Conservation (phyloP, 2,888 invertebrate species). For the Alloplasta piceator region DNA sequence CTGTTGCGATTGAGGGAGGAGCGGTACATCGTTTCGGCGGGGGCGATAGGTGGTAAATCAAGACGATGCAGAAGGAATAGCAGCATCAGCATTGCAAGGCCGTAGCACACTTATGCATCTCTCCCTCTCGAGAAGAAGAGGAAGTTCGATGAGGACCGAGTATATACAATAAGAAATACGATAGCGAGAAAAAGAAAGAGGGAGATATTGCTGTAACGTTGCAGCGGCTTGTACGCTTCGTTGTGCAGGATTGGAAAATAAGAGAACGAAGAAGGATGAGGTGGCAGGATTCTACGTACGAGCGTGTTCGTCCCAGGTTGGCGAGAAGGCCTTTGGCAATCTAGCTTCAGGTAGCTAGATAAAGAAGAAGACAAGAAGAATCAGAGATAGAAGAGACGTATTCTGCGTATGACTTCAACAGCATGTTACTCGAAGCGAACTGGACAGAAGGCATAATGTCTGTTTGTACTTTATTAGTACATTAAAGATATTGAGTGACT, state of each 20-base stretch:
- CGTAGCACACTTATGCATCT: slow-evolving; percentile 73
- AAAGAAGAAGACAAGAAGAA: background rate
- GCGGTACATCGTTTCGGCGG: slow-evolving; percentile 68
- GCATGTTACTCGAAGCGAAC: background rate
- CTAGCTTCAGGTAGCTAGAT: slow-evolving; percentile 22
- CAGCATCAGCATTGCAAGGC: slow-evolving; percentile 80
- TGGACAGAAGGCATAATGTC: background rate
- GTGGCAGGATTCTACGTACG: slow-evolving; percentile 37
- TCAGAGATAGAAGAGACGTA: background rate
- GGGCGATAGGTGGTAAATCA: slow-evolving; percentile 23
- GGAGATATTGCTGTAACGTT: slow-evolving; percentile 1
- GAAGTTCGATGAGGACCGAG: slow-evolving; percentile 67
- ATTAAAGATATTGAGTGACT: background rate
- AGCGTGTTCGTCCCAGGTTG: slow-evolving; percentile 30
- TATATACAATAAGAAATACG: slow-evolving; percentile 60
- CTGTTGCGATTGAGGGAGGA: slow-evolving; percentile 64
- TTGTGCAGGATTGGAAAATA: slow-evolving; percentile 19
- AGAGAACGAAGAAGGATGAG: slow-evolving; percentile 25
- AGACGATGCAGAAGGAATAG: slow-evolving; percentile 33
- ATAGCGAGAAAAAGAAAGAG: slow-evolving; percentile 29
- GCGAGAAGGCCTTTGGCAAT: slow-evolving; percentile 34
- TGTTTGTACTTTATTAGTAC: background rate
- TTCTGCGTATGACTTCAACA: background rate
- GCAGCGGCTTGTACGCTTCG: slow-evolving; percentile 64
- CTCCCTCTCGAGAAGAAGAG: slow-evolving; percentile 74